Evolutionary conservation across 1,140 invertebrate species (phyloP).

Genomic region (Brachionus paranguensis): DNA sequence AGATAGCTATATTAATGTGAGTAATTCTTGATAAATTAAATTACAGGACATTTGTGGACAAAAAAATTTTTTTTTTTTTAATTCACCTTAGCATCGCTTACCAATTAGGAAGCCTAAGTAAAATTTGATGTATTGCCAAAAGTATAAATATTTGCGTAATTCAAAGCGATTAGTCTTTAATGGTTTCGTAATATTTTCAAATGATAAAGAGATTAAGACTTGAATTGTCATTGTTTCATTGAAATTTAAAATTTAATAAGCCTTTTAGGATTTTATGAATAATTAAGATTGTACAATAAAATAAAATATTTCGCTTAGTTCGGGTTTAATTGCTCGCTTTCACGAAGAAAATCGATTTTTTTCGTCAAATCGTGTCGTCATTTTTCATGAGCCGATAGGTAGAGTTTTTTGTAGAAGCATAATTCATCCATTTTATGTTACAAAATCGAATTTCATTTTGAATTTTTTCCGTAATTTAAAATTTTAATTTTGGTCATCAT

Average conservation of each 20-base stretch:
- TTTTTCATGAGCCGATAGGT: not conserved
- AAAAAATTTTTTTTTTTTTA: not conserved
- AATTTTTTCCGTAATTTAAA: not conserved
- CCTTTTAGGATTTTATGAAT: not conserved
- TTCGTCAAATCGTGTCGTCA: not conserved
- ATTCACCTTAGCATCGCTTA: not conserved
- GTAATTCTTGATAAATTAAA: not conserved
- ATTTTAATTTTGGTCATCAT: not conserved
- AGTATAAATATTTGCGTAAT: not conserved
- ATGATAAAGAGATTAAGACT: not conserved
- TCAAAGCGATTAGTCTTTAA: not conserved
- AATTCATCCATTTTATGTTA: not conserved
- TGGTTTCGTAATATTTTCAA: not conserved
- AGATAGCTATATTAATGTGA: slow-evolving; percentile 26
- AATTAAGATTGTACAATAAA: not conserved
- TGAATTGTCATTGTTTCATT: not conserved
- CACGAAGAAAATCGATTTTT: not conserved
- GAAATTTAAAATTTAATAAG: slow-evolving; percentile 3
- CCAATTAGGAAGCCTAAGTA: not conserved
- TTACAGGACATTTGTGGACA: not conserved
- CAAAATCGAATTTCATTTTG: not conserved
- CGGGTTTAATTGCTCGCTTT: not conserved
- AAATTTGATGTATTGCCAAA: not conserved
- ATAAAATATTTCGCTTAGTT: not conserved
- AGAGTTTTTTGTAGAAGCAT: not conserved